Evolutionary conservation across 2,113 vertebrate species (phyloP).

Genomic region (Vimba vimba): DNA sequence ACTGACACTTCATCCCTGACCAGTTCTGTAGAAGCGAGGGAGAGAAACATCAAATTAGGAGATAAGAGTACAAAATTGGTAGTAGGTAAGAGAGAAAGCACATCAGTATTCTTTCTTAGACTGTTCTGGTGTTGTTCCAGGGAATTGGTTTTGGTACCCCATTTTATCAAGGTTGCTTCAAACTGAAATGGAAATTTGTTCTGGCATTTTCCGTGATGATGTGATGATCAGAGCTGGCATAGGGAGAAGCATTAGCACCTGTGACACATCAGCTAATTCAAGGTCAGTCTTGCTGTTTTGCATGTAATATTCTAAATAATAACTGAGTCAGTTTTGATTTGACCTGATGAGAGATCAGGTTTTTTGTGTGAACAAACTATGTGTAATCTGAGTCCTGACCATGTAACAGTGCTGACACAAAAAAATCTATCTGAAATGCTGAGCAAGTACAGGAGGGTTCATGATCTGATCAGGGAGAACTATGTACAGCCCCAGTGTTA

Average conservation of each 20-base stretch:
- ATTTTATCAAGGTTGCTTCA: neutral
- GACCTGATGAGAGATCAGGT: constrained; percentile 21
- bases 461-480: constrained; percentile 39
- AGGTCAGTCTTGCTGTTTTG: constrained; percentile 1
- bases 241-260: constrained; percentile 9
- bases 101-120: neutral
- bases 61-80: constrained; percentile 5
- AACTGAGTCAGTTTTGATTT: constrained; percentile 13
- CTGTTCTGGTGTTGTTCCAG: neutral
- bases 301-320: neutral
- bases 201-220: constrained; percentile 29
- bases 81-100: constrained; percentile 11
- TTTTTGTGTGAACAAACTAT: constrained; percentile 16
- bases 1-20: constrained; percentile 99
- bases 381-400: constrained; percentile 41
- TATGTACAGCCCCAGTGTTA: constrained; percentile 42
- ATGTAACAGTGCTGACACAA: constrained; percentile 33
- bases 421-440: constrained; percentile 2
- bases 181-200: constrained; percentile 4
- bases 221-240: constrained; percentile 13
- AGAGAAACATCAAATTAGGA: constrained; percentile 4
- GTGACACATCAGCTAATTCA: neutral
- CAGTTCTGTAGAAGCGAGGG: constrained; percentile 83
- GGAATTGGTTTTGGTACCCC: neutral
- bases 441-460: constrained; percentile 30